Conservation (phyloP, 2,888 invertebrate genomes). For the Eilema sororculum region DNA sequence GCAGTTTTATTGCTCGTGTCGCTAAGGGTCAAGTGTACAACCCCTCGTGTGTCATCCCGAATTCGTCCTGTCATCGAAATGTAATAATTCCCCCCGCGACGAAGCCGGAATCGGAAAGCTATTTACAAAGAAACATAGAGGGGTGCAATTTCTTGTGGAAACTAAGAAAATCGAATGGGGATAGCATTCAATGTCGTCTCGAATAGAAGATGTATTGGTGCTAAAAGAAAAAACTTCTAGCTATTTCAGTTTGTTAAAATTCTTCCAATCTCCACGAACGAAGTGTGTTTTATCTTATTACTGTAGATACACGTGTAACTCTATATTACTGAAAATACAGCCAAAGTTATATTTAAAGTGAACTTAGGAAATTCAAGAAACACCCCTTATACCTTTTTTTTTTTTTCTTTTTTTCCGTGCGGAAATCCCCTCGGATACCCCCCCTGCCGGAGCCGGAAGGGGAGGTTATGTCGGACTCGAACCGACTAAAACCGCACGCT, state of each 20-base stretch:
- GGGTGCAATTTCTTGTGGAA: conserved; percentile 62
- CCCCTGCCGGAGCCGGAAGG: no score
- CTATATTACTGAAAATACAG: neutral
- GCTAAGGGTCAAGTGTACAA: conserved; percentile 66
- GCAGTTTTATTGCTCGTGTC: conserved; percentile 44
- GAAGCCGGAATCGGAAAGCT: conserved; percentile 70
- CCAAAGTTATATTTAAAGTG: neutral
- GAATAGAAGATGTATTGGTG: conserved; percentile 24
- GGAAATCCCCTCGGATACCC: no score
- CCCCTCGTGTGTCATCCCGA: conserved; percentile 71
- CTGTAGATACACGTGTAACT: no score
- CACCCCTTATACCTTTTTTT: no score
- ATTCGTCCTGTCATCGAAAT: conserved; percentile 85
- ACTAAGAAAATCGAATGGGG: conserved; percentile 68
- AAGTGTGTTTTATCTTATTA: neutral
- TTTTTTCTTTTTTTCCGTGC: no score
- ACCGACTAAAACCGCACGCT: no score
- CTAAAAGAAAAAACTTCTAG: conserved; percentile 15
- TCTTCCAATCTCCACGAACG: neutral
- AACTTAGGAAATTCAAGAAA: no score
- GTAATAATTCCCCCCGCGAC: conserved; percentile 79
- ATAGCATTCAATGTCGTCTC: conserved; percentile 56
- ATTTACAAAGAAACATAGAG: conserved; percentile 76
- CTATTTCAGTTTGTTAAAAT: neutral
- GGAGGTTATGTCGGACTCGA: no score